Conservation (phyloP, 2,888 invertebrate species). For the Busseola fusca region DNA sequence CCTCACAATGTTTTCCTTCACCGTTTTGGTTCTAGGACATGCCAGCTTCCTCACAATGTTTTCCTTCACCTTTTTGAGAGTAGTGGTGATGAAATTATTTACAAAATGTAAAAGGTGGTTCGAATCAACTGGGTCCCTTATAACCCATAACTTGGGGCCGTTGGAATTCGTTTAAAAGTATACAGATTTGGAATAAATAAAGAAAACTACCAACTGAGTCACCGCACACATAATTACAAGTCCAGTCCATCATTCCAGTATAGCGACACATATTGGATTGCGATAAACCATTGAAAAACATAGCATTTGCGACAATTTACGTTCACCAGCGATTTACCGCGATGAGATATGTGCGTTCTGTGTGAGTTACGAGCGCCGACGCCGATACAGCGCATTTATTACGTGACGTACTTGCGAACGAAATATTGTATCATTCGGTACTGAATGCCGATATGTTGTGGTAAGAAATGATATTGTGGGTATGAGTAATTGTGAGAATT, state of each 20-base stretch:
- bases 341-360: constrained; percentile 72
- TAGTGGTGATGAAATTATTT: neutral
- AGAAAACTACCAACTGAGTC: neutral
- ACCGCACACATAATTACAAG: constrained; percentile 29
- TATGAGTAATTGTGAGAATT: constrained; percentile 43
- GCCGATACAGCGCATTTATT: constrained; percentile 59
- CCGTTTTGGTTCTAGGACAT: neutral
- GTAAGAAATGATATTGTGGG: constrained; percentile 48
- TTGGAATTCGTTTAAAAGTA: neutral
- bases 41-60: too few species aligned
- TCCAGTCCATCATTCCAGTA: constrained; percentile 43
- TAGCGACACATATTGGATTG: constrained; percentile 70
- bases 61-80: neutral
- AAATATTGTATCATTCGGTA: constrained; percentile 53
- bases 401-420: constrained; percentile 54
- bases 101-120: neutral
- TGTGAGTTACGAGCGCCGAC: constrained; percentile 69
- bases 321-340: constrained; percentile 75
- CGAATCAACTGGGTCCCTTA: neutral
- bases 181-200: neutral
- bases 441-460: constrained; percentile 44
- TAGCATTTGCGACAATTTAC: constrained; percentile 80
- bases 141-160: neutral
- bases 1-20: neutral
- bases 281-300: constrained; percentile 80